Conservation (phyloP, 2,113 vertebrate species). For the Copsychus sechellarum region DNA sequence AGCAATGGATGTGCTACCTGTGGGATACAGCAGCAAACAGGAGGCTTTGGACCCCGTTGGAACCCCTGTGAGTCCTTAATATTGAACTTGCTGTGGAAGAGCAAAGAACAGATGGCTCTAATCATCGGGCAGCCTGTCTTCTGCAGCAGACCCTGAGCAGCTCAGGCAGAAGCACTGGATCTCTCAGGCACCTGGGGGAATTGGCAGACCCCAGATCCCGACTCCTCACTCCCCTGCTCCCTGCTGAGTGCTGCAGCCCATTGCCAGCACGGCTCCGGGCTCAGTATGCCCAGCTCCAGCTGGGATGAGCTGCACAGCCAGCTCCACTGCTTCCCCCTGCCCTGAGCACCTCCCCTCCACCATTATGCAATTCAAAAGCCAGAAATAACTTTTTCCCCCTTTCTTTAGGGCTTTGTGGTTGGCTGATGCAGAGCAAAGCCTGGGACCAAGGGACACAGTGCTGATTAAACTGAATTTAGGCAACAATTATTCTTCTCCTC, state of each 20-base stretch:
- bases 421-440: background rate
- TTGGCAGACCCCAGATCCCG: background rate
- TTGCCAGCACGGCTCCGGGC: background rate
- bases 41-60: background rate
- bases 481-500: background rate
- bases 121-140: background rate
- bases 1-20: background rate
- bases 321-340: background rate
- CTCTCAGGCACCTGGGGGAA: background rate
- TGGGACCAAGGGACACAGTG: background rate
- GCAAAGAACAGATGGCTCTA: conserved; percentile 18
- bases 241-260: conserved; percentile 7
- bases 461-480: background rate
- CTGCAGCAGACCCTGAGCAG: conserved; percentile 12
- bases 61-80: background rate
- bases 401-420: background rate
- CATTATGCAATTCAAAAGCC: background rate
- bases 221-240: background rate
- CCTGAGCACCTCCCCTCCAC: background rate
- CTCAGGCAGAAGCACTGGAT: background rate
- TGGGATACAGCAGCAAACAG: background rate
- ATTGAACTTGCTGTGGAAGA: background rate
- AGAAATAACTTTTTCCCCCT: conserved; percentile 7
- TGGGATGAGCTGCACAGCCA: background rate
- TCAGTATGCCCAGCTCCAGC: accelerated